A percentile compares a stretch with the other conserved stretches of the same genome.
These are phyloP conservation scores for Eleutherodactylus coqui DNA, from an alignment of 2,797 vertebrate species.

Conservation along the genomic window DNA sequence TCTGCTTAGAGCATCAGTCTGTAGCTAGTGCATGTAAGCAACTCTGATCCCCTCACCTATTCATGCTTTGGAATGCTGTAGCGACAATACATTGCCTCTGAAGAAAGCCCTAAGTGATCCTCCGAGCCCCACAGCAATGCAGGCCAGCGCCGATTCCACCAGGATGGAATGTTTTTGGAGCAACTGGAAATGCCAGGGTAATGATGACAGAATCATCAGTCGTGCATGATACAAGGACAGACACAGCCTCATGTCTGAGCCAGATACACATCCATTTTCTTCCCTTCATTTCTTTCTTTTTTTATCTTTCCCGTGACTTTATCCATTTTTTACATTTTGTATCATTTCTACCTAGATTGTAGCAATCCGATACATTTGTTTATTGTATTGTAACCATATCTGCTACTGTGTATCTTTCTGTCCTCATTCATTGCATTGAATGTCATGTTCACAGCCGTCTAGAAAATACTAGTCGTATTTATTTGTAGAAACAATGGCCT, in stretches of 20 bases:
- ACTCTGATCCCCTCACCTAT: conserved; percentile 76
- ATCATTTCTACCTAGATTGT: conserved; percentile 36
- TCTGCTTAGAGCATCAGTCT: conserved; percentile 83
- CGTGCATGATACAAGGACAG: conserved; percentile 74
- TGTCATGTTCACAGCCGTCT: not conserved
- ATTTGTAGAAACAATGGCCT: conserved; percentile 55
- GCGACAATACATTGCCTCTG: conserved; percentile 72
- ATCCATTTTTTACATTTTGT: conserved; percentile 52
- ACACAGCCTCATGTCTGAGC: conserved; percentile 67
- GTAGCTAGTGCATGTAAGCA: conserved; percentile 78
- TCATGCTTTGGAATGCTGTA: conserved; percentile 84
- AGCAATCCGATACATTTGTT: conserved; percentile 25
- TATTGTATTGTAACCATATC: conserved; percentile 39
- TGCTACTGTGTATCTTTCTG: conserved; percentile 45
- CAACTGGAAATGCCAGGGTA: conserved; percentile 98
- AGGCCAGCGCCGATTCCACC: conserved; percentile 89
- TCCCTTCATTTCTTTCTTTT: conserved; percentile 25
- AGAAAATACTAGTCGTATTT: conserved; percentile 37
- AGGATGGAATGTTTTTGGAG: conserved; percentile 97
- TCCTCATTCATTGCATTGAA: not conserved
- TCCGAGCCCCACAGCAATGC: conserved; percentile 81
- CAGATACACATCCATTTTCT: conserved; percentile 71
- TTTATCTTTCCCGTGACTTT: conserved; percentile 15
- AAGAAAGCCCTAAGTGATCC: conserved; percentile 64
- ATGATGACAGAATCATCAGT: conserved; percentile 75